Conservation (phyloP, 1,140 invertebrate species). For the Sminthurides bifidus region DNA sequence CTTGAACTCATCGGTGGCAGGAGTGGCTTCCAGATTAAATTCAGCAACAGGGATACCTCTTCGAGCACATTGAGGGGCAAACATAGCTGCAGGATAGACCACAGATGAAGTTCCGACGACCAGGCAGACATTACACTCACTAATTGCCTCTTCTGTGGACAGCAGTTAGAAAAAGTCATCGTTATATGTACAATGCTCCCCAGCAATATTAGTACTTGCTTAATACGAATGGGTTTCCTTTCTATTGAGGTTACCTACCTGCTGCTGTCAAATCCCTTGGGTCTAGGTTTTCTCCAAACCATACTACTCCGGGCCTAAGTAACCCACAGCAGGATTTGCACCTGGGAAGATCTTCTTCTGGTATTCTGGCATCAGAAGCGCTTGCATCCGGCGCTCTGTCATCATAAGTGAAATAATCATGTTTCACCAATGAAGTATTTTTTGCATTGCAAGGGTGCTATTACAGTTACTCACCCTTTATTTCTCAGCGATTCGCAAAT, state of each 20-base stretch:
- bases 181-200: neutral
- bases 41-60: constrained; percentile 72
- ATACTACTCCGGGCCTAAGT: constrained; percentile 73
- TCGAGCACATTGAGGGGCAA: constrained; percentile 63
- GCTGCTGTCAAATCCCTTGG: constrained; percentile 48
- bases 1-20: constrained; percentile 55
- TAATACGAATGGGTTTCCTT: neutral
- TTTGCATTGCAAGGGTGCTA: neutral
- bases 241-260: constrained; percentile 39
- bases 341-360: constrained; percentile 53
- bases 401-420: neutral
- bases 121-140: constrained; percentile 66
- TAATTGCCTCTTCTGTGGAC: constrained; percentile 45
- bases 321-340: constrained; percentile 61
- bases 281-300: constrained; percentile 78
- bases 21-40: constrained; percentile 73
- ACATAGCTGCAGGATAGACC: constrained; percentile 88
- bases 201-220: neutral
- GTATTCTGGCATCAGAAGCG: constrained; percentile 45
- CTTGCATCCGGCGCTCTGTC: constrained; percentile 42
- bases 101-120: constrained; percentile 77
- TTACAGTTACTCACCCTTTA: constrained; percentile 42
- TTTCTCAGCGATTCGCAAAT: constrained; percentile 58
- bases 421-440: too few relatives aligned
- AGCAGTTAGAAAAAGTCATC: constrained; percentile 23